These are phyloP conservation scores for silkworm (Bombyx mori) DNA, from an alignment of 1,140 invertebrate species.

Conservation along the genomic window ASM3026992v2 NC_085122.1:4693501-4694000, in stretches of 20 bases:
- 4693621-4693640: constrained; percentile 84
- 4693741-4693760: constrained; percentile 78
- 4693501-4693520: constrained; percentile 87
- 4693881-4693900: constrained; percentile 37
- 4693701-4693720: constrained; percentile 73
- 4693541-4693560: constrained; percentile 84
- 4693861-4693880: constrained; percentile 63
- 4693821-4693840: constrained; percentile 74
- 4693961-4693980: constrained; percentile 31
- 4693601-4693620: constrained; percentile 91
- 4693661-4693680: constrained; percentile 72
- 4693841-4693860: constrained; percentile 70
- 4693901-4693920: constrained; percentile 52
- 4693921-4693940: constrained; percentile 52
- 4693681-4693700: constrained; percentile 72
- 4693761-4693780: constrained; percentile 77
- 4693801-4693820: constrained; percentile 75
- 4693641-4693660: constrained; percentile 78
- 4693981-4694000: constrained; percentile 30
- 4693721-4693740: constrained; percentile 76
- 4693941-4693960: constrained; percentile 42
- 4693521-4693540: constrained; percentile 88
- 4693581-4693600: constrained; percentile 91
- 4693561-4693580: constrained; percentile 81
- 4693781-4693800: constrained; percentile 79